Base-by-base conservation (phyloP, 1,140 invertebrate species). In the Augochlora pura region DNA sequence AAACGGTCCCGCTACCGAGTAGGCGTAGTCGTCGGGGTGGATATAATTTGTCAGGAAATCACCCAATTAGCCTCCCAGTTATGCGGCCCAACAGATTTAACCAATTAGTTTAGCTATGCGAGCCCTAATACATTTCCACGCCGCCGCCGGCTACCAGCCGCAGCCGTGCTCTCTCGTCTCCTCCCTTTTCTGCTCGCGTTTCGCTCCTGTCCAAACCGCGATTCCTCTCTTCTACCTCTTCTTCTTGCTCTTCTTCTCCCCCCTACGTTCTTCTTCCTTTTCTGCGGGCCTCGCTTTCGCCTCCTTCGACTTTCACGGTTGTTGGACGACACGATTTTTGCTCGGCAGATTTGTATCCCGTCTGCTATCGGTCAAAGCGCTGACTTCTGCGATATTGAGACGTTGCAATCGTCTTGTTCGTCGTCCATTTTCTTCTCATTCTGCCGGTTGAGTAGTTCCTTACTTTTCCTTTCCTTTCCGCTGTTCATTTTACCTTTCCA, bases 11-110 rank as follows among this genome's bases (percentile, higher is more conserved):
- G 89, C 89, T 87, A 88, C 77, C 87, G 86, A 89, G 89, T 90
- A 91, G 90, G 91, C 91, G 92, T 90, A 89, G 79, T 91, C 90
- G 91, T 91, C 91, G 88, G 89, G 89, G 88, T 91, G 88, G 90
- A 92, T 93, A 93, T 93, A 93, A 93, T 93, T 93, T 93, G 92
- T 93, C 92, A 93, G 91, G 91, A 91, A 92, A 93, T 93, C 92
- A 93, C 91, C 92, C 92, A 93, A 93, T 93, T 93, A 93, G 92
- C 92, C 92, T 92, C 86, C 90, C 88, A 91, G 92, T 92, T 93
- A 93, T 93, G 92, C 90, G 92, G 91, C 90, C 92, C 92, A 91
- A 92, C 92, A 93, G 92, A 93, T 93, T 93, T 93, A 93, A 93
- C 92, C 92, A 93, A 93, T 93, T 93, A 93, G 92, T 93, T 92